Conservation (phyloP, 2,888 invertebrate genomes). For the Mesorhabditis sp. region DNA sequence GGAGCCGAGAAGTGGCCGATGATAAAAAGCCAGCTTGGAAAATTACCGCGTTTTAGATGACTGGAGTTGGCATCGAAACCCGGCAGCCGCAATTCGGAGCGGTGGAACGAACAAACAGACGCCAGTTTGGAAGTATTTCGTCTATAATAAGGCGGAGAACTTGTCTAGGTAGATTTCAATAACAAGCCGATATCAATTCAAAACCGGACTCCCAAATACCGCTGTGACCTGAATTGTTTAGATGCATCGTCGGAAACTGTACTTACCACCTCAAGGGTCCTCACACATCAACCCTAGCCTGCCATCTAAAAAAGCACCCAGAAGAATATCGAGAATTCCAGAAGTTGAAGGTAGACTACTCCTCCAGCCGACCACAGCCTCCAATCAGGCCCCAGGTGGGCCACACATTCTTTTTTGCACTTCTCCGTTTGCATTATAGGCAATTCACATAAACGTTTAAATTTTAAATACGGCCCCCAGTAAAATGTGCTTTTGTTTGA, state of each 20-base stretch:
- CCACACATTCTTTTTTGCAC: no score
- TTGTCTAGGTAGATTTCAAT: slow-evolving; percentile 35
- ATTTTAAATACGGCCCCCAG: no score
- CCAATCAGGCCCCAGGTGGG: neutral
- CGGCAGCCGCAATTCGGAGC: slow-evolving; percentile 54
- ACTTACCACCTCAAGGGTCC: slow-evolving; percentile 56
- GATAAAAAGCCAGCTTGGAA: neutral
- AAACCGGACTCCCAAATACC: neutral
- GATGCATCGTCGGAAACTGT: slow-evolving; percentile 55
- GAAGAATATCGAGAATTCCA: slow-evolving; percentile 54
- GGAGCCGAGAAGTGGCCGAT: no score
- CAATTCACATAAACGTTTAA: no score
- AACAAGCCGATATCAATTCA: neutral
- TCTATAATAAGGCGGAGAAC: slow-evolving; percentile 55
- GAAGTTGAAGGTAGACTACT: slow-evolving; percentile 30
- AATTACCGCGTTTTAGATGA: slow-evolving; percentile 30
- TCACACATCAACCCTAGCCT: slow-evolving; percentile 54
- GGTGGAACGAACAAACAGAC: slow-evolving; percentile 57
- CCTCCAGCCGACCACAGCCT: slow-evolving; percentile 12
- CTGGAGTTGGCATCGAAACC: slow-evolving; percentile 57
- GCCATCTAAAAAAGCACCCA: slow-evolving; percentile 55
- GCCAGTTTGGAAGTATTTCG: slow-evolving; percentile 58
- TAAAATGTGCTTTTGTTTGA: no score
- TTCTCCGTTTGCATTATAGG: no score
- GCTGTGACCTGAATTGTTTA: slow-evolving; percentile 17